phyloP scores from a whole-genome alignment of 2,797 vertebrate genomes.

The Lepus oiostolus region DNA sequence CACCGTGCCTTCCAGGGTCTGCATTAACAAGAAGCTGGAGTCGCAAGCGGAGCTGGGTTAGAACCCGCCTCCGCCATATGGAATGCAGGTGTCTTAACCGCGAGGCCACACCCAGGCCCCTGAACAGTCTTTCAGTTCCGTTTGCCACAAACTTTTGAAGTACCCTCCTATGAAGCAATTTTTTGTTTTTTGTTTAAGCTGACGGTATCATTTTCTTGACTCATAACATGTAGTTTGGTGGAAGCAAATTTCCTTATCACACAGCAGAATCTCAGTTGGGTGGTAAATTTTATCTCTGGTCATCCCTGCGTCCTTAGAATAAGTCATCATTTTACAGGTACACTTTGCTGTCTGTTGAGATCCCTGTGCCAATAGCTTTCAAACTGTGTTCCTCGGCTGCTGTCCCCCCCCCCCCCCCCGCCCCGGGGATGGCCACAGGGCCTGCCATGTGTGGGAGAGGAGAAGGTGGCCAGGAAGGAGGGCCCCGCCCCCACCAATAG shows the following conservation, averaged over 20 bases:
- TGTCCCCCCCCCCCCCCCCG: neutral
- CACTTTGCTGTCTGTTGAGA: neutral
- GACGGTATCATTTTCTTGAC: conserved; percentile 51
- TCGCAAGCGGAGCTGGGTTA: no score
- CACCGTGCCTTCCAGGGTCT: no score
- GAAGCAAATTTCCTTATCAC: conserved; percentile 61
- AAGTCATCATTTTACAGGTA: conserved; percentile 44
- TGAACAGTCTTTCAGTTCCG: no score
- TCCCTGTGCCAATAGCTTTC: conserved; percentile 11
- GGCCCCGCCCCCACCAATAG: neutral
- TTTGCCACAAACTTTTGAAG: no score
- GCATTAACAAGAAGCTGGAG: no score
- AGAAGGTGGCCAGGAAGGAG: neutral
- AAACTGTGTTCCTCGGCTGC: neutral
- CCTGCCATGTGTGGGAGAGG: no score
- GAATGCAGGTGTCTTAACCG: no score
- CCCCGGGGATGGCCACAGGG: neutral
- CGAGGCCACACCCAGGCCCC: no score
- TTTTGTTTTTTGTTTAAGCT: conserved; percentile 46
- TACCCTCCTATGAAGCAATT: no score
- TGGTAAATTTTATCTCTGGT: conserved; percentile 67
- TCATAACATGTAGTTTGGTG: conserved; percentile 59
- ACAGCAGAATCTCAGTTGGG: neutral
- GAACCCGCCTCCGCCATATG: no score
- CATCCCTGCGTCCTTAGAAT: neutral